A percentile compares a stretch with the other conserved stretches of the same genome.
These are phyloP conservation scores for Diploptera punctata DNA, from an alignment of 2,888 invertebrate genomes.

Conservation along the genomic window DNA sequence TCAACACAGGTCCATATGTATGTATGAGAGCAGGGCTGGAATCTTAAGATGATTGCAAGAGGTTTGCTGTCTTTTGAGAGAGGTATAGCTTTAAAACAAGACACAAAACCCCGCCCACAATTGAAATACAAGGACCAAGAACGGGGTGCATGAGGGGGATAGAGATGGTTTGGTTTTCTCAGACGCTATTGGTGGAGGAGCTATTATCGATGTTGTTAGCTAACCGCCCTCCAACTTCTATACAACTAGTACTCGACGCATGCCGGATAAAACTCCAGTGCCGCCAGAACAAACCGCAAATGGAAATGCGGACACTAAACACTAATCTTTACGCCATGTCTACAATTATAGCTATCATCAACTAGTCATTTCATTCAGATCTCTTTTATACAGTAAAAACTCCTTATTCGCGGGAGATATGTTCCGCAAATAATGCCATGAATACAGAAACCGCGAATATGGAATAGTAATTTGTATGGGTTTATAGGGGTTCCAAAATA, in stretches of 20 bases:
- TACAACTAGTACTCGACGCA: background rate
- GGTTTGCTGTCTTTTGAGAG: background rate
- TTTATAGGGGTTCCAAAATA: too few relatives aligned
- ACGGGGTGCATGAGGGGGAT: background rate
- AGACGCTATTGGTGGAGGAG: slow-evolving; percentile 21
- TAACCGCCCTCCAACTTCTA: slow-evolving; percentile 11
- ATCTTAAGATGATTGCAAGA: too few relatives aligned
- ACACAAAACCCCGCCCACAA: slow-evolving; percentile 5
- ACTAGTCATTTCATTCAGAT: too few relatives aligned
- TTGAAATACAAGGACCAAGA: background rate
- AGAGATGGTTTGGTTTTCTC: background rate
- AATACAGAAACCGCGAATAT: too few relatives aligned
- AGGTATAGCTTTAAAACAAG: slow-evolving; percentile 12
- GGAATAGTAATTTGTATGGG: too few relatives aligned
- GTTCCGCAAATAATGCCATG: too few relatives aligned
- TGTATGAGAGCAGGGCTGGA: too few relatives aligned
- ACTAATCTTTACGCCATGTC: too few relatives aligned
- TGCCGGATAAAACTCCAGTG: background rate
- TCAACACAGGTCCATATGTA: too few relatives aligned
- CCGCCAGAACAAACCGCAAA: background rate
- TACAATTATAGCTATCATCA: too few relatives aligned
- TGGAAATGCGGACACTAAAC: background rate
- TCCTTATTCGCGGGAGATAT: too few relatives aligned
- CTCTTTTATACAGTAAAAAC: too few relatives aligned
- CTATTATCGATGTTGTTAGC: slow-evolving; percentile 30